Base-by-base conservation (phyloP, 2,797 vertebrate species). In the Anomalospiza imberbis region DNA sequence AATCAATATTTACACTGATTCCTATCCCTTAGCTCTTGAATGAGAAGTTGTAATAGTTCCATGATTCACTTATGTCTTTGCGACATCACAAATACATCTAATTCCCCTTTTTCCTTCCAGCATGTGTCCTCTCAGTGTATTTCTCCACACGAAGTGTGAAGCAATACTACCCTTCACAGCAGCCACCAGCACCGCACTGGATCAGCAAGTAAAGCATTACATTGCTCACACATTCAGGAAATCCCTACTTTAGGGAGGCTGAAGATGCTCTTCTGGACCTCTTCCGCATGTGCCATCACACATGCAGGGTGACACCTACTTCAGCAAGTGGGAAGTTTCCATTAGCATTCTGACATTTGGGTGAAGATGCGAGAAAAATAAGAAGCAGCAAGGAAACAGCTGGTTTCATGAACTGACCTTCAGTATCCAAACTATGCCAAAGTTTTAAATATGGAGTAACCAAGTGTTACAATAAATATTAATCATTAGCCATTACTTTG, bases 261-360 rank as follows among this genome's bases (percentile, higher is more conserved):
- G 38, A 47, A 72, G 28, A 34, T 54, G 50, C 42, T 80, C 72
- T 32, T 45, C 61, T n/a, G 34, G 32, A 25, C 32, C 21, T 45
- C 68, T 65, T 31, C 4, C 42, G 21, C 42, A 61, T 2, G 28
- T 42, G 68, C 28, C 61, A 38, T 17, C 61, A 79, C 38, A 70
- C 34, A 2, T 0, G 21, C 1, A 29, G 47, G 29, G 51, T 4
- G 45, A 40, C 29, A 53, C 0, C 3, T 3, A 40, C 34, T 51
- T 61, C 2, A 58, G 58, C 57, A 78, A 57, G 31, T 10, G 29
- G 26, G 24, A 42, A 24, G 51, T 13, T 71, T 42, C 40, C 60
- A 24, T 40, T 4, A 47, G 72, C 16, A 20, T 60, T 42, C 26
- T 65, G 42, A 24, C 70, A 45, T 47, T 91, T 73, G 31, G 6